Percentiles rank a stretch among this genome's conserved stretches.
These are phyloP conservation scores for Pristis pectinata DNA, from an alignment of 2,797 vertebrate species.

Conservation along the genomic window DNA sequence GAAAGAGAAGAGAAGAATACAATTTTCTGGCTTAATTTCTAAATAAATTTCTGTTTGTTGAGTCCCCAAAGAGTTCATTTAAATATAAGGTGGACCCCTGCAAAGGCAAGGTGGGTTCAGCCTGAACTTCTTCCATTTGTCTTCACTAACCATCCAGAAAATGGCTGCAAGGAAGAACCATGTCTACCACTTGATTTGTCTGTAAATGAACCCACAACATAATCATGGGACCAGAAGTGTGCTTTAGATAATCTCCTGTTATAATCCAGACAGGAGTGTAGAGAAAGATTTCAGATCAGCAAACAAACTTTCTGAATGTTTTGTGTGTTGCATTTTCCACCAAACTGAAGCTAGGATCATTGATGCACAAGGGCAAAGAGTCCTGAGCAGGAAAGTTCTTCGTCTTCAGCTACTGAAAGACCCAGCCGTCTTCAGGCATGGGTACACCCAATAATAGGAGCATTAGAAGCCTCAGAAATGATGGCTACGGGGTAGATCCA, in stretches of 20 bases:
- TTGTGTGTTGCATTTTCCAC: neutral
- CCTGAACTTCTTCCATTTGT: neutral
- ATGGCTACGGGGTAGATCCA: neutral
- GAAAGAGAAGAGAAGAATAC: too few relatives aligned
- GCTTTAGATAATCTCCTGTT: neutral
- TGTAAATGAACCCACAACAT: neutral
- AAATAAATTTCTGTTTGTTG: too few relatives aligned
- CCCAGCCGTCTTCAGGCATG: neutral
- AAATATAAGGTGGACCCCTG: neutral
- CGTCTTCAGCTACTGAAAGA: neutral
- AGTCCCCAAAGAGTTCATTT: too few relatives aligned
- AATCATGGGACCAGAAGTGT: neutral
- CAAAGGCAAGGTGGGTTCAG: neutral
- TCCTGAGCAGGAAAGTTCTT: neutral
- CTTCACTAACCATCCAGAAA: neutral
- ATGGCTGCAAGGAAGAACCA: neutral
- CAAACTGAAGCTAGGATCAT: neutral
- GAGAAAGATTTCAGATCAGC: neutral
- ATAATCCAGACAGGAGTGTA: neutral
- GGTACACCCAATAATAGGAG: neutral
- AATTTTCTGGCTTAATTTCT: too few relatives aligned
- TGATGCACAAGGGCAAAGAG: neutral
- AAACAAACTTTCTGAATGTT: neutral
- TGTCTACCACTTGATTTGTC: neutral
- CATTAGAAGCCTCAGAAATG: neutral